Conservation (phyloP, 2,888 invertebrate species). For the Cerastis rubricosa region DNA sequence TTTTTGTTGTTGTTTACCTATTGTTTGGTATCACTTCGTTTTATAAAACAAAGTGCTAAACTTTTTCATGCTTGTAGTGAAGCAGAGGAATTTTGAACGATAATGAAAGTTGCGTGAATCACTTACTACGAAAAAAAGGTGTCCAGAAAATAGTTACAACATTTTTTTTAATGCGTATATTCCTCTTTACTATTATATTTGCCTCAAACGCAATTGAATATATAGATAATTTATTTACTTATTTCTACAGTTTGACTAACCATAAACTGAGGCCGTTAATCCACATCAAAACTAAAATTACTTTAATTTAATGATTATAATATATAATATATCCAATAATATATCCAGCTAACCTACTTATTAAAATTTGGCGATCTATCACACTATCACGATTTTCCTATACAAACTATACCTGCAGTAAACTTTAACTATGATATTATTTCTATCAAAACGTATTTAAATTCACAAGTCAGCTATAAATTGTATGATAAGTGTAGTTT, state of each 20-base stretch:
- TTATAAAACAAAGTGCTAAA: slow-evolving; percentile 20
- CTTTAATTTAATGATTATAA: background rate
- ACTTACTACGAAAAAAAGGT: background rate
- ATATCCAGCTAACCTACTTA: background rate
- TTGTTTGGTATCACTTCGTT: slow-evolving; percentile 48
- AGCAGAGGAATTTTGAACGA: background rate
- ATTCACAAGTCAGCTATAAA: slow-evolving; percentile 43
- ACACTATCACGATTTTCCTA: slow-evolving; percentile 8
- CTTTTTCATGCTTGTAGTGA: slow-evolving; percentile 1
- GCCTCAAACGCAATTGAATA: background rate
- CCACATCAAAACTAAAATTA: background rate
- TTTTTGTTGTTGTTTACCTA: slow-evolving; percentile 36
- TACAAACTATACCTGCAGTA: slow-evolving; percentile 12
- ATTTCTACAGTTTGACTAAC: background rate
- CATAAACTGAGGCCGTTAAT: background rate
- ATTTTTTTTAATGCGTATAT: background rate
- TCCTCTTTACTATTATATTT: background rate
- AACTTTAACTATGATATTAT: slow-evolving; percentile 18
- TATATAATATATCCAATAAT: background rate
- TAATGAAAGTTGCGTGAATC: slow-evolving; percentile 11
- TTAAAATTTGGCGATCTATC: slow-evolving; percentile 7
- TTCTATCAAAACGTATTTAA: slow-evolving; percentile 45
- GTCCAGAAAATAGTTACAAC: too few relatives aligned
- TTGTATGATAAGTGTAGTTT: slow-evolving; percentile 45
- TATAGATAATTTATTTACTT: background rate